A percentile compares a stretch with the other conserved stretches of the same genome.
Evolutionary conservation across 2,888 invertebrate genomes (phyloP).

Genomic region (Drosophila meridiana): DNA sequence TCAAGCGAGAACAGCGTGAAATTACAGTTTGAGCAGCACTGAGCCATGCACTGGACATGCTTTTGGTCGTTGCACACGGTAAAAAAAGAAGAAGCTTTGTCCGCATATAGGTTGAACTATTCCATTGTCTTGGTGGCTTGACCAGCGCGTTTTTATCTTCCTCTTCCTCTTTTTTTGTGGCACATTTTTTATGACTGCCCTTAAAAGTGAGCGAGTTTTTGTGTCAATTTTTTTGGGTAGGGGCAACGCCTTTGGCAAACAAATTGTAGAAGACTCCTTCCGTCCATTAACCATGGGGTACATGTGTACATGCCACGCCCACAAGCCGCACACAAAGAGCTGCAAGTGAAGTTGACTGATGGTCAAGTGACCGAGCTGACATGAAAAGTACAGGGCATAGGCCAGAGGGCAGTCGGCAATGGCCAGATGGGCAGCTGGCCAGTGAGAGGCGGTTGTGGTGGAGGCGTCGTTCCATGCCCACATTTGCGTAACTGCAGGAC

Average conservation of each 20-base stretch:
- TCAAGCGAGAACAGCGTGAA: background rate
- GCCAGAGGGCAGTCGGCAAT: background rate
- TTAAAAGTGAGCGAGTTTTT: conserved; percentile 13
- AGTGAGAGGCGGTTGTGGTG: background rate
- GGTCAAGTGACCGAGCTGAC: conserved; percentile 32
- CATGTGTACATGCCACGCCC: conserved; percentile 20
- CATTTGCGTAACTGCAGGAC: conserved; percentile 21
- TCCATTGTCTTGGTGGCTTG: background rate
- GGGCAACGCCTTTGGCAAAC: conserved; percentile 13
- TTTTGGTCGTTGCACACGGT: background rate
- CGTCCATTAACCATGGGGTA: background rate
- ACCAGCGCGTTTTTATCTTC: background rate
- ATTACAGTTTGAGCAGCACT: conserved; percentile 27
- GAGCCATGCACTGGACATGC: conserved; percentile 1
- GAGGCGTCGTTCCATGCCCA: background rate
- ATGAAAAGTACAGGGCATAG: conserved; percentile 6
- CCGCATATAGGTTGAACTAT: background rate
- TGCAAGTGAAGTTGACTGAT: conserved; percentile 52
- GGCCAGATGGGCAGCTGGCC: background rate
- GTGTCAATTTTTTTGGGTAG: conserved; percentile 6
- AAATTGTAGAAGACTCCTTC: conserved; percentile 4
- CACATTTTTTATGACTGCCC: background rate
- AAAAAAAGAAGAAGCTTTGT: background rate
- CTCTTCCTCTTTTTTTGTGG: background rate
- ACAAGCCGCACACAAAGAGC: conserved; percentile 3